phyloP scores from a whole-genome alignment of 2,797 vertebrate species.

The Hirundo rustica region DNA sequence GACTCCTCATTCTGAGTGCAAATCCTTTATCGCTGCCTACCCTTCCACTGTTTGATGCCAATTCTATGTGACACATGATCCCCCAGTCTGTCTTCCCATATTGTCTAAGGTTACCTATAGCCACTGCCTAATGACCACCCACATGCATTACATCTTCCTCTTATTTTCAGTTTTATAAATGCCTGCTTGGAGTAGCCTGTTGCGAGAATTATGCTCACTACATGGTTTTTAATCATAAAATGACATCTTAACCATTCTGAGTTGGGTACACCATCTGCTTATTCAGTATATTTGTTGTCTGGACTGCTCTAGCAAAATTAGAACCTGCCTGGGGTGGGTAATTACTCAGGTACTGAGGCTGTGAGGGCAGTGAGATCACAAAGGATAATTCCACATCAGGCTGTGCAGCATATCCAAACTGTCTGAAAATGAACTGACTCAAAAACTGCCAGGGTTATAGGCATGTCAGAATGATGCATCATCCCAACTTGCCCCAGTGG shows the following conservation, averaged over 20 bases:
- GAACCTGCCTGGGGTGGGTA: neutral
- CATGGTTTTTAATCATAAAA: slow-evolving; percentile 7
- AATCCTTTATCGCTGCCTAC: neutral
- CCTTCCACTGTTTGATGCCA: neutral
- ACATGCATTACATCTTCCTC: neutral
- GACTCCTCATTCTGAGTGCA: neutral
- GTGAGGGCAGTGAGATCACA: slow-evolving; percentile 5
- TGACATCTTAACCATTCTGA: neutral
- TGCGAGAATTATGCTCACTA: neutral
- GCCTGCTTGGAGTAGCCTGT: neutral
- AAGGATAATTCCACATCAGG: slow-evolving; percentile 12
- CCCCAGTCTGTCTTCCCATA: neutral
- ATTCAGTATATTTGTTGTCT: neutral
- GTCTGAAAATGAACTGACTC: neutral
- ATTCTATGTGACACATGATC: neutral
- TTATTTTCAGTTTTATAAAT: neutral
- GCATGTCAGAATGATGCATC: neutral
- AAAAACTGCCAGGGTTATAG: neutral
- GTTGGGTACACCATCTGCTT: neutral
- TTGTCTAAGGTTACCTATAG: neutral
- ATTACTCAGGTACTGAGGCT: neutral
- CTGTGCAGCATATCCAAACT: neutral
- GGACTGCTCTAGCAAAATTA: neutral
- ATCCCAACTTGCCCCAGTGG: neutral
- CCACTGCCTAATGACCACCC: neutral